Evolutionary conservation across 2,797 vertebrate species (phyloP).

Genomic region (Chanos chanos): DNA sequence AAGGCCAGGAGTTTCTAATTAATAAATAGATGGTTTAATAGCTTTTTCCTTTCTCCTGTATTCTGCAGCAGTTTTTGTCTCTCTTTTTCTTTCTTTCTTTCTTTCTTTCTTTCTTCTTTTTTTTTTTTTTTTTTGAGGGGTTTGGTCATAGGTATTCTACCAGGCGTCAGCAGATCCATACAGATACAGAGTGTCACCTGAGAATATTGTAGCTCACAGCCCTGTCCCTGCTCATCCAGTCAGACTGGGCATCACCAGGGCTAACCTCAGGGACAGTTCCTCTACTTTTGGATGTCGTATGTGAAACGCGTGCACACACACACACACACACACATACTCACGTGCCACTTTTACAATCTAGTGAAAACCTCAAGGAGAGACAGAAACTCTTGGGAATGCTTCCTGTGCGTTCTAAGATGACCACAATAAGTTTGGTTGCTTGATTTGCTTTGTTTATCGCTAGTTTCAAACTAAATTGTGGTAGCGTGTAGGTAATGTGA

Average conservation of each 20-base stretch:
- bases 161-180: conserved; percentile 50
- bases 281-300: conserved; percentile 39
- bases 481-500: too few species aligned
- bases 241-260: conserved; percentile 65
- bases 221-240: conserved; percentile 63
- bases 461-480: too few species aligned
- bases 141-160: conserved; percentile 30
- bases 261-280: conserved; percentile 56
- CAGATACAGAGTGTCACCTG: conserved; percentile 68
- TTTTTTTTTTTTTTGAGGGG: background rate
- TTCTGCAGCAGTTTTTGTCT: background rate
- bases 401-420: background rate
- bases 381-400: background rate
- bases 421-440: background rate
- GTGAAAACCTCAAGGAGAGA: conserved; percentile 3
- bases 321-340: background rate
- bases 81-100: background rate
- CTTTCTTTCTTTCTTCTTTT: conserved; percentile 9
- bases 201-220: conserved; percentile 58
- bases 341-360: too few species aligned
- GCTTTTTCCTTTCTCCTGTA: conserved; percentile 22
- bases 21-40: conserved; percentile 41
- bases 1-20: conserved; percentile 55
- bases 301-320: background rate
- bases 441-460: too few species aligned